Base-by-base conservation (phyloP, 2,888 invertebrate genomes). In the Melolontha melolontha region DNA sequence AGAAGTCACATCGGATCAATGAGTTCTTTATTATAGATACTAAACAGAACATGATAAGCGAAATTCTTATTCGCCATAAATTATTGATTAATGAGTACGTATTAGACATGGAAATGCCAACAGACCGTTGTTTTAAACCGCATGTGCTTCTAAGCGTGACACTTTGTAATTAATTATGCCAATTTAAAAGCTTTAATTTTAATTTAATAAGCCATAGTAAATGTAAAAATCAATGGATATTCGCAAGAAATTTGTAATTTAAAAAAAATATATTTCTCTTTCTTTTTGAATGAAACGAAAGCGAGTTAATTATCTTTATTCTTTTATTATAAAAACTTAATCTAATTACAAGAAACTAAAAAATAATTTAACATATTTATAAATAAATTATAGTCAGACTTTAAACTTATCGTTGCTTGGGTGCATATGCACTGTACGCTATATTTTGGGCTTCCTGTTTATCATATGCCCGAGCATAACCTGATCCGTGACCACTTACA, bases 401-500 rank as follows among this genome's bases (percentile, higher is more conserved):
- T 72, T 66, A 69, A 72, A 66, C 14, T 73, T 71, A 62, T 68
- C 64, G 50, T 47, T 79, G 75, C 70, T 80, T 81, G 2, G 81
- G 79, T 11, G 79, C 79, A 70, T 84, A 82, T 8, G 82, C 83
- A 71, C 75, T 87, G 80, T 90, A 91, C 29, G 90, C 90, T 75
- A 90, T 79, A 76, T 89, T 85, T 71, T 87, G 86, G n/a, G 82
- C 83, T 67, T 82, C 79, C 62, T 81, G 79, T 66, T 82, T 81
- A 34, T 78, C 84, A 68, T 87, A 85, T 42, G 89, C 87, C 68
- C 90, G 85, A 80, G 91, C 92, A 92, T 93, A 93, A 75, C 92
- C 92, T 66, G 91, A 88, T 71, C 67, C 89, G 51, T 84, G 84
- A 8, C 84, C 83, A 55, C 89, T 89, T 0, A 92, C 92, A 27